phyloP scores from a whole-genome alignment of 2,888 invertebrate genomes.

The Catocala nupta region DNA sequence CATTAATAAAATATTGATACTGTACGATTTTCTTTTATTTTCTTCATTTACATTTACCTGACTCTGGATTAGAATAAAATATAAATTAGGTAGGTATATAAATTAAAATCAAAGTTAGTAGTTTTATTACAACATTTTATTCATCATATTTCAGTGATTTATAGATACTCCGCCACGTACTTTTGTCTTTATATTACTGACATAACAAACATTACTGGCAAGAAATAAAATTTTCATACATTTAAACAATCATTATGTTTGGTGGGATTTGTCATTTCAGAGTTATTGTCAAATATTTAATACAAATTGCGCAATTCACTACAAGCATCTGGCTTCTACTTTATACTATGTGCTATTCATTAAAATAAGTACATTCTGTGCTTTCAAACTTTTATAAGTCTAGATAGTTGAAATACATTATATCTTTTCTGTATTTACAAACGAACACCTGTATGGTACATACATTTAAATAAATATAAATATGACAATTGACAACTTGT shows the following conservation, averaged over 20 bases:
- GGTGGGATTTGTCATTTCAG: slow-evolving; percentile 66
- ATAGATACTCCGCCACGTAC: slow-evolving; percentile 47
- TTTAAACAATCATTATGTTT: slow-evolving; percentile 49
- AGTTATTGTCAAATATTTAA: slow-evolving; percentile 67
- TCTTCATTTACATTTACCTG: not conserved
- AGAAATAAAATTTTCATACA: slow-evolving; percentile 60
- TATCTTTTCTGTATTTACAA: slow-evolving; percentile 43
- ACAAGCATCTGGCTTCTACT: slow-evolving; percentile 55
- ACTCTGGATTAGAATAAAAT: not conserved
- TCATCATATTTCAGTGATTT: slow-evolving; percentile 59
- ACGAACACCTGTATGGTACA: slow-evolving; percentile 32
- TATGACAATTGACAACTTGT: slow-evolving; percentile 36
- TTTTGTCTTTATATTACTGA: slow-evolving; percentile 37
- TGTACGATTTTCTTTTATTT: slow-evolving; percentile 14
- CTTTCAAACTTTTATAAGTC: slow-evolving; percentile 38
- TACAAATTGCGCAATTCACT: slow-evolving; percentile 53
- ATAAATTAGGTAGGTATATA: not conserved
- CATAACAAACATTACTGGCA: slow-evolving; percentile 61
- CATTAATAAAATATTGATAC: slow-evolving; percentile 16
- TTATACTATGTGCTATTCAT: slow-evolving; percentile 55
- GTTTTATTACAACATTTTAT: slow-evolving; percentile 71
- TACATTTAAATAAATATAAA: slow-evolving; percentile 18
- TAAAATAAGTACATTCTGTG: slow-evolving; percentile 55
- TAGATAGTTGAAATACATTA: slow-evolving; percentile 32
- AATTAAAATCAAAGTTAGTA: slow-evolving; percentile 38